A percentile compares a stretch with the other conserved stretches of the same genome.
Conservation (phyloP, 2,797 vertebrate species). For the Molossus molossus region DNA sequence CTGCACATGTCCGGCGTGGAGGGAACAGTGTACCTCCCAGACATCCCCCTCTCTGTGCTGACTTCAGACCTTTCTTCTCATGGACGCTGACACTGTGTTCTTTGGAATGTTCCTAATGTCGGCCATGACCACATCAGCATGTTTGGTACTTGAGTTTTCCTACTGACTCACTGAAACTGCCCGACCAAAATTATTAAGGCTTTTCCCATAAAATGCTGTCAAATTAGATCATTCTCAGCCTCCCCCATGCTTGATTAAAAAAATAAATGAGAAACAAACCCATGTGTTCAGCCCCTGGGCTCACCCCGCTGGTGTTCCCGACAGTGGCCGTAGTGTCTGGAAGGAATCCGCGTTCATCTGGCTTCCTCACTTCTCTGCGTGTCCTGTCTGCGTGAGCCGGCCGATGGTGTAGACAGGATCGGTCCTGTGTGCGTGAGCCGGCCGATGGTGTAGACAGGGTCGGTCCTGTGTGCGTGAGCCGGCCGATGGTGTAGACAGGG, state of each 20-base stretch:
- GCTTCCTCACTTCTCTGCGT: not conserved
- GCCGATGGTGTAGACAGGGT: too few relatives aligned
- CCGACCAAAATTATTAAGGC: not conserved
- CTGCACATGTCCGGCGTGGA: slow-evolving; percentile 10
- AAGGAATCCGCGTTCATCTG: not conserved
- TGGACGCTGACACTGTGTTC: not conserved
- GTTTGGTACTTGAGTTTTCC: not conserved
- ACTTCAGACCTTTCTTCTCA: slow-evolving; percentile 2
- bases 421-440: not conserved
- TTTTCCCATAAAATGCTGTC: slow-evolving; percentile 2
- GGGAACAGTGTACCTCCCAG: not conserved
- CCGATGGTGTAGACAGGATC: not conserved
- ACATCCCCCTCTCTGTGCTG: not conserved
- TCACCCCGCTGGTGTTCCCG: not conserved
- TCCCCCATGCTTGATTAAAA: not conserved
- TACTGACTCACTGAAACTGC: not conserved
- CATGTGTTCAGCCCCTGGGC: not conserved
- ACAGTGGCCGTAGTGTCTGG: not conserved
- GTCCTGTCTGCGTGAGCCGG: not conserved
- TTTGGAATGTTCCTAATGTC: not conserved
- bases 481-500: too few relatives aligned
- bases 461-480: too few relatives aligned
- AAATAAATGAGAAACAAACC: not conserved
- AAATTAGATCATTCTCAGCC: not conserved
- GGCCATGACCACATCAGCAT: not conserved